Conservation (phyloP, 1,140 invertebrate genomes). For the Adoxophyes honmai region DNA sequence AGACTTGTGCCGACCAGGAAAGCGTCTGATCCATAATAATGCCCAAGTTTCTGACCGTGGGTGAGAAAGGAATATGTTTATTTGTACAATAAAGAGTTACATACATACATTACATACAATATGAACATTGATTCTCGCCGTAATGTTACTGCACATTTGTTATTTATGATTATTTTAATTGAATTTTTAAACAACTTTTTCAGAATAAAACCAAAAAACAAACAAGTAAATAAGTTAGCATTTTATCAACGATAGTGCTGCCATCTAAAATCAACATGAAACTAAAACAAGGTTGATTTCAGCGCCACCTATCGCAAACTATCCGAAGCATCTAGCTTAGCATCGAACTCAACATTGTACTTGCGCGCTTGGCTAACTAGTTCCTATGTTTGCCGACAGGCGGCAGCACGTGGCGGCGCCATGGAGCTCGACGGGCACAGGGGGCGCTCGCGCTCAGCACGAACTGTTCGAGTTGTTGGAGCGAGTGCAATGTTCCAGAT, state of each 20-base stretch:
- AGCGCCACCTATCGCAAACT: conserved; percentile 34
- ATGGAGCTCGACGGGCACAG: conserved; percentile 67
- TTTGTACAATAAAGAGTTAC: too few species aligned
- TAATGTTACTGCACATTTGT: too few species aligned
- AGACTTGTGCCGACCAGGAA: too few species aligned
- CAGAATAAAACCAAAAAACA: too few species aligned
- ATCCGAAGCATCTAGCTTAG: background rate
- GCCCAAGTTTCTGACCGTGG: too few species aligned
- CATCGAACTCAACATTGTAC: background rate
- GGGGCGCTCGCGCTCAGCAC: conserved; percentile 82
- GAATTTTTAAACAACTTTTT: too few species aligned
- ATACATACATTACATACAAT: too few species aligned
- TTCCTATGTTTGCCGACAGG: conserved; percentile 47
- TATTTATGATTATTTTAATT: too few species aligned
- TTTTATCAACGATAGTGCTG: background rate
- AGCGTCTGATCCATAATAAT: too few species aligned
- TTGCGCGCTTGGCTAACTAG: conserved; percentile 22
- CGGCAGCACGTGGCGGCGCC: conserved; percentile 75
- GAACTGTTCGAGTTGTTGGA: conserved; percentile 94
- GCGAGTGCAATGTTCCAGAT: conserved; percentile 91
- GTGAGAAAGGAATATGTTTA: too few species aligned
- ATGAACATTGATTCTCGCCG: too few species aligned
- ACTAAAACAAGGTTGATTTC: background rate
- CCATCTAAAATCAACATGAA: background rate
- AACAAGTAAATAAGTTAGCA: too few species aligned